Percentiles rank a stretch among this genome's conserved stretches.
Evolutionary conservation across 2,888 invertebrate species (phyloP).

Genomic region (Drosophila neonasuta): DNA sequence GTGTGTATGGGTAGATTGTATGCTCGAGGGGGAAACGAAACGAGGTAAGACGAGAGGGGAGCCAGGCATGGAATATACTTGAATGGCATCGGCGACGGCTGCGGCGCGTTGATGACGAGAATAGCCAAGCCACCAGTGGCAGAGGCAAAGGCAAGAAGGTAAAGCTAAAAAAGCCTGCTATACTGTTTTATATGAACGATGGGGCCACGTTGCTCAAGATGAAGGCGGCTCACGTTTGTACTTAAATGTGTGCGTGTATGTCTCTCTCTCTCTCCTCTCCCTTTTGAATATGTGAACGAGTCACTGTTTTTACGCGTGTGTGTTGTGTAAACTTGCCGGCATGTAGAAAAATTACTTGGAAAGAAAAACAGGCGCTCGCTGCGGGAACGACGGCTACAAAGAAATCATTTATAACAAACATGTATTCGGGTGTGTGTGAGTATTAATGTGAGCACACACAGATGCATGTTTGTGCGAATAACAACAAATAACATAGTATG

Average conservation of each 20-base stretch:
- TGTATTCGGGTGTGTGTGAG: constrained; percentile 12
- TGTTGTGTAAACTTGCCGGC: constrained; percentile 50
- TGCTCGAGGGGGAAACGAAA: constrained; percentile 18
- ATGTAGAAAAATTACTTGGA: constrained; percentile 72
- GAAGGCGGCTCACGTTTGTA: constrained; percentile 56
- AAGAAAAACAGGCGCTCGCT: constrained; percentile 63
- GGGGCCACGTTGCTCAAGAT: constrained; percentile 57
- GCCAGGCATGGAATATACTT: constrained; percentile 53
- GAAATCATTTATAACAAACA: constrained; percentile 71
- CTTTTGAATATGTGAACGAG: constrained; percentile 14
- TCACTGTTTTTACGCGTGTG: constrained; percentile 12
- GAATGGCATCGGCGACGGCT: constrained; percentile 53
- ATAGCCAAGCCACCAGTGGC: constrained; percentile 63
- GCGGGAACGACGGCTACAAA: constrained; percentile 62
- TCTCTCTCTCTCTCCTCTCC: constrained; percentile 10
- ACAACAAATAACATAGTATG: constrained; percentile 27
- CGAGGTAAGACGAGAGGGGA: constrained; percentile 13
- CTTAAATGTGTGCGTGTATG: constrained; percentile 11
- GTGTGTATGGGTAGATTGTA: constrained; percentile 37
- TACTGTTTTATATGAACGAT: constrained; percentile 51
- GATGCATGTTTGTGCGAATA: constrained; percentile 12
- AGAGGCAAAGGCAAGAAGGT: constrained; percentile 39
- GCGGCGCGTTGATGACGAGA: constrained; percentile 61
- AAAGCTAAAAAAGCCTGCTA: constrained; percentile 53
- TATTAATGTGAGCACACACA: constrained; percentile 4